Evolutionary conservation across 2,888 invertebrate genomes (phyloP).

Genomic region (Sinelater perroti): DNA sequence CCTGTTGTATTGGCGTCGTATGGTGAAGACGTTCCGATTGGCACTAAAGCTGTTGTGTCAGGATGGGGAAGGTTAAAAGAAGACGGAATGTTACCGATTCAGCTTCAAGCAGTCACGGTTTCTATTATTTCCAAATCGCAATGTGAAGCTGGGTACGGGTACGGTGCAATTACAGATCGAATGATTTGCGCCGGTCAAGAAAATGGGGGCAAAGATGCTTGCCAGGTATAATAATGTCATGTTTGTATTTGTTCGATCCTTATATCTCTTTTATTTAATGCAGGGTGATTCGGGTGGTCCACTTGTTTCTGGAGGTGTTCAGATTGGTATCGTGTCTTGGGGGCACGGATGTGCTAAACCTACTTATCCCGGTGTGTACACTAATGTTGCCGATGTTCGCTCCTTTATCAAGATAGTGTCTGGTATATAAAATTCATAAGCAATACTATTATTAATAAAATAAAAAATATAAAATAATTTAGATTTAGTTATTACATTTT

Average conservation of each 20-base stretch:
- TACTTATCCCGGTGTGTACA: conserved; percentile 81
- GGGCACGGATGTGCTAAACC: conserved; percentile 78
- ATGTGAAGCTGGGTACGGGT: neutral
- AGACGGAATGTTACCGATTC: neutral
- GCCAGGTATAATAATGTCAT: no score
- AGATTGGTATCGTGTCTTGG: conserved; percentile 77
- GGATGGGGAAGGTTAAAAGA: conserved; percentile 11
- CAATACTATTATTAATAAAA: no score
- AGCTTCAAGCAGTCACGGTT: conserved; percentile 5
- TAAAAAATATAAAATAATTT: no score
- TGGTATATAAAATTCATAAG: no score
- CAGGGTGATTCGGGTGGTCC: conserved; percentile 4
- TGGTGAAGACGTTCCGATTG: neutral
- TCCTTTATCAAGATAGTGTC: no score
- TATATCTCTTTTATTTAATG: no score
- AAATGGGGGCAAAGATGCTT: neutral
- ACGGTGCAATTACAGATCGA: neutral
- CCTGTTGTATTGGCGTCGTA: neutral
- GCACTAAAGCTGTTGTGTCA: neutral
- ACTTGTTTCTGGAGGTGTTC: neutral
- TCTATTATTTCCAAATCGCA: neutral
- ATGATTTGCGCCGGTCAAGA: neutral
- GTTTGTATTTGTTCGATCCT: no score
- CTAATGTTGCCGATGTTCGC: conserved; percentile 56
- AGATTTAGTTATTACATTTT: no score